A percentile compares a stretch with the other conserved stretches of the same genome.
These are phyloP conservation scores for Rugalucina vietnamica DNA, from an alignment of 2,888 invertebrate species.

Conservation along the genomic window DNA sequence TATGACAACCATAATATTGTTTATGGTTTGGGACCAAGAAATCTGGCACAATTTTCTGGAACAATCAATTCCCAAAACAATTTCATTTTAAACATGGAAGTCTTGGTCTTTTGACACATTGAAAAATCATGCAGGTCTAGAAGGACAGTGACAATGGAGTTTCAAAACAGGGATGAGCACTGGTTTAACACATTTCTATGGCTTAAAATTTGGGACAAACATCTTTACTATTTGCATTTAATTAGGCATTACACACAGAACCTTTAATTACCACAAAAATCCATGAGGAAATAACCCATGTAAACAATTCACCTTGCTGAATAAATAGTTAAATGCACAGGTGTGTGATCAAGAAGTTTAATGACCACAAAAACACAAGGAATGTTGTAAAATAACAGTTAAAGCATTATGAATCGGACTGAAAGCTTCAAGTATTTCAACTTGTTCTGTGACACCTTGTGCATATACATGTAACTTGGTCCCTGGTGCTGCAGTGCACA, in stretches of 20 bases:
- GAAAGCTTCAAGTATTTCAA: too few relatives aligned
- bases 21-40: not conserved
- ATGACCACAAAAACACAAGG: not conserved
- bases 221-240: constrained; percentile 5
- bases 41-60: not conserved
- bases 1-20: constrained; percentile 22
- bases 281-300: not conserved
- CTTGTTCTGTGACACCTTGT: too few relatives aligned
- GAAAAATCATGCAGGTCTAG: too few relatives aligned
- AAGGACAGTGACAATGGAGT: too few relatives aligned
- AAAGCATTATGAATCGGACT: not conserved
- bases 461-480: too few relatives aligned
- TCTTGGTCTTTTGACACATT: too few relatives aligned
- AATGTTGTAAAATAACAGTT: not conserved
- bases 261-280: not conserved
- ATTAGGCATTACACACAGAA: not conserved
- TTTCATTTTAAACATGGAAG: too few relatives aligned
- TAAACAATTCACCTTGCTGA: not conserved
- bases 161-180: too few relatives aligned
- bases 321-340: constrained; percentile 9
- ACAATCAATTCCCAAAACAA: too few relatives aligned
- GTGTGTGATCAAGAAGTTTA: constrained; percentile 9
- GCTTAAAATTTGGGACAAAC: too few relatives aligned
- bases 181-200: too few relatives aligned
- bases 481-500: too few relatives aligned